These are phyloP conservation scores for Aleiodes sp. DNA, from an alignment of 1,140 invertebrate species.

Conservation along the genomic window DNA sequence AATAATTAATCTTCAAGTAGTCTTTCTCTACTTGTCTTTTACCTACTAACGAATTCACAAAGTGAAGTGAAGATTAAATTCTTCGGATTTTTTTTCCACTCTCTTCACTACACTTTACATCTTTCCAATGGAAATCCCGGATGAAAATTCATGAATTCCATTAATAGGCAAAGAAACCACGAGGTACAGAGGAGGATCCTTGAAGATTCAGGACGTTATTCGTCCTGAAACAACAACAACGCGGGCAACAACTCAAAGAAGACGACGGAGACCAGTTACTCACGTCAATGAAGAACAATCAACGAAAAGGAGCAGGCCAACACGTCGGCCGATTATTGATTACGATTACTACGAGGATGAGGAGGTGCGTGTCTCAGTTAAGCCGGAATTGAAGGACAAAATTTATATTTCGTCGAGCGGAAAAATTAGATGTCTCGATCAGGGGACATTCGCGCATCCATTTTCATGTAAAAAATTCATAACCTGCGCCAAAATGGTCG, in stretches of 20 bases:
- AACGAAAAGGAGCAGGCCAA: slow-evolving; percentile 49
- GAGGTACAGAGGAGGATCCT: slow-evolving; percentile 11
- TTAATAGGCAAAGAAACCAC: slow-evolving; percentile 18
- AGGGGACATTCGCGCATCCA: slow-evolving; percentile 89
- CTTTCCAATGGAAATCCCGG: not conserved
- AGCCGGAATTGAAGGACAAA: slow-evolving; percentile 68
- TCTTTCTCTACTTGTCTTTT: not conserved
- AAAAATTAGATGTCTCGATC: slow-evolving; percentile 81
- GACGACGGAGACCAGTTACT: slow-evolving; percentile 46
- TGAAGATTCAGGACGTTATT: no score
- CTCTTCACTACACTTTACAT: not conserved
- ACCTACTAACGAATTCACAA: not conserved
- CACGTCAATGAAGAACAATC: slow-evolving; percentile 43
- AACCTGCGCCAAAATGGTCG: slow-evolving; percentile 84
- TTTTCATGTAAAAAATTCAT: slow-evolving; percentile 89
- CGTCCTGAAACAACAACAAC: slow-evolving; percentile 43
- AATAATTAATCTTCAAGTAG: not conserved
- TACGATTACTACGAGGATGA: slow-evolving; percentile 78
- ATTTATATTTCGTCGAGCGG: slow-evolving; percentile 68
- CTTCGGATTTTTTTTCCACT: no score
- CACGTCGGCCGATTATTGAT: slow-evolving; percentile 62
- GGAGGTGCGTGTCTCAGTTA: slow-evolving; percentile 67
- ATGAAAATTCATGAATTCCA: not conserved
- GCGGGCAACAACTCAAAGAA: slow-evolving; percentile 48
- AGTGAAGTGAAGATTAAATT: not conserved